phyloP scores from a whole-genome alignment of 2,888 invertebrate species.

The Tholera decimalis region DNA sequence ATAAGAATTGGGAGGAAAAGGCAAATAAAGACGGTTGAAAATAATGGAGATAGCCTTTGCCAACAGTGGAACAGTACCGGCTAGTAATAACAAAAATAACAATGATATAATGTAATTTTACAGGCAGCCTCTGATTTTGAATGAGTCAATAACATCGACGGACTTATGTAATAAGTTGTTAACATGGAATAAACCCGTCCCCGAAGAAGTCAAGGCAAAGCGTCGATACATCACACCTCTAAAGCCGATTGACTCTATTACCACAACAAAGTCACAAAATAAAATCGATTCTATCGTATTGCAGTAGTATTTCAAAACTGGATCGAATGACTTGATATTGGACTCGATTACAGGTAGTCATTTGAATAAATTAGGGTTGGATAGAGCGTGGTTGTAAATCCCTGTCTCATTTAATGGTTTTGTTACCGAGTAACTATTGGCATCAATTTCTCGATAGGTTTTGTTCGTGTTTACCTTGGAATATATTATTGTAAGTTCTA shows the following conservation, averaged over 20 bases:
- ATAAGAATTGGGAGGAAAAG: too few species aligned
- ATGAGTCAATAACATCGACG: neutral
- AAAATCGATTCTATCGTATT: conserved; percentile 46
- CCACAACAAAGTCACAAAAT: conserved; percentile 59
- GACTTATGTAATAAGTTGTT: neutral
- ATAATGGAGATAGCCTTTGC: too few species aligned
- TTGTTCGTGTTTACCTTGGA: conserved; percentile 8
- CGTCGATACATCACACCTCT: conserved; percentile 38
- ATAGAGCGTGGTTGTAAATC: conserved; percentile 72
- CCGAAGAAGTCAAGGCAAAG: neutral
- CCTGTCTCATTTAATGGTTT: conserved; percentile 76
- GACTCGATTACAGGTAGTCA: conserved; percentile 72
- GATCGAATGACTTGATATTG: conserved; percentile 64
- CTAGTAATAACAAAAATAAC: too few species aligned
- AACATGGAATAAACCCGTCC: neutral
- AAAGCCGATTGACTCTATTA: conserved; percentile 53
- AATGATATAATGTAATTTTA: neutral
- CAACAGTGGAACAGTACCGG: too few species aligned
- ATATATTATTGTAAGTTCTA: too few species aligned
- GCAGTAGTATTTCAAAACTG: conserved; percentile 64
- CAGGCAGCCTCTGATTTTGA: neutral
- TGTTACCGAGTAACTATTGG: conserved; percentile 64
- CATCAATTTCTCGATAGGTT: conserved; percentile 3
- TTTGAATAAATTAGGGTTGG: conserved; percentile 79
- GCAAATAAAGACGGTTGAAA: too few species aligned